These are phyloP conservation scores for Lacerta bilineata DNA, from an alignment of 2,797 vertebrate genomes.

Conservation along the genomic window DNA sequence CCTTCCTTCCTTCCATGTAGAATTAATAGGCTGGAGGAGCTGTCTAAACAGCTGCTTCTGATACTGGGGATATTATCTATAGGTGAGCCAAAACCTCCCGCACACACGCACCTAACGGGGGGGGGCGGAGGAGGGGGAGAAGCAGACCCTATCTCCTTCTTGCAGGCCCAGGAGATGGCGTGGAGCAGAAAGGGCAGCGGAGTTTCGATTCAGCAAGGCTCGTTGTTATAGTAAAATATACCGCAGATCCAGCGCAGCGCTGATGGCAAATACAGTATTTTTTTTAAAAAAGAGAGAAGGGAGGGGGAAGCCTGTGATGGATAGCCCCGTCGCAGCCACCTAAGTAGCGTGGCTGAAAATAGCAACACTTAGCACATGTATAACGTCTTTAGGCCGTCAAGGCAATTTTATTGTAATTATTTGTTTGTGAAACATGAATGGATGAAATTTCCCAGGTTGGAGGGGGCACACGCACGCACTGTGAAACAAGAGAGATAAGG, in stretches of 20 bases:
- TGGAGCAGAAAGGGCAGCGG: background rate
- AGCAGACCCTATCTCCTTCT: constrained; percentile 17
- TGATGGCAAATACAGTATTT: background rate
- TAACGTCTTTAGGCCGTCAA: background rate
- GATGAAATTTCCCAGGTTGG: background rate
- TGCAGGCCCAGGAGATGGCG: background rate
- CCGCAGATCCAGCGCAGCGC: background rate
- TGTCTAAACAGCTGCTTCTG: constrained; percentile 48
- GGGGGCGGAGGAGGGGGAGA: too few relatives aligned
- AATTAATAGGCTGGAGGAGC: constrained; percentile 35
- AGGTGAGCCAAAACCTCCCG: constrained; percentile 31
- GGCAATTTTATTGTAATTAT: background rate
- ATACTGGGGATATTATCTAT: constrained; percentile 34
- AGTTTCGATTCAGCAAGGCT: background rate
- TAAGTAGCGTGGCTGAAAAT: constrained; percentile 20
- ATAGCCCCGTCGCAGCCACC: background rate
- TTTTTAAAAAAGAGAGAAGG: background rate
- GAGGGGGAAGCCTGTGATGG: background rate
- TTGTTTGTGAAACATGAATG: background rate
- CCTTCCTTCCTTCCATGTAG: constrained; percentile 2
- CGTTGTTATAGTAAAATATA: constrained; percentile 8
- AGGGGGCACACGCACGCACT: background rate
- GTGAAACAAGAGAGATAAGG: background rate
- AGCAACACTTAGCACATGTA: background rate
- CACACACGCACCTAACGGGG: accelerated